These are phyloP conservation scores for Saturnia japonica DNA, from an alignment of 2,888 invertebrate species.

Conservation along the genomic window DNA sequence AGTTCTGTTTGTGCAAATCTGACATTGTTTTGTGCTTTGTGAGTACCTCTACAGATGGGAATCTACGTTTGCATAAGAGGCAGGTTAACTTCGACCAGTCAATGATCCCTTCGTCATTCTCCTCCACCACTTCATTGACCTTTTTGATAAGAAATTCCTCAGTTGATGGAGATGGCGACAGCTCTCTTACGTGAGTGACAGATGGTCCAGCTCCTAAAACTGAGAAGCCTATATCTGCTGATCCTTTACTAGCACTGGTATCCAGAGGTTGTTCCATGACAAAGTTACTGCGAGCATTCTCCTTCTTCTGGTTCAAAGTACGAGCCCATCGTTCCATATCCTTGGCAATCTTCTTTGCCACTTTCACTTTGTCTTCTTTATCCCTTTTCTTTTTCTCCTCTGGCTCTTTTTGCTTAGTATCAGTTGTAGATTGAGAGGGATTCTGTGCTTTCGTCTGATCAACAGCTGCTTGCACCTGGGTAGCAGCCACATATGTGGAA, in stretches of 20 bases:
- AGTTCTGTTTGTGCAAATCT: constrained; percentile 95
- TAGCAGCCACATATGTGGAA: constrained; percentile 83
- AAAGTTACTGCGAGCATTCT: constrained; percentile 77
- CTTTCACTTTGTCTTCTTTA: constrained; percentile 96
- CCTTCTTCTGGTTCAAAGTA: constrained; percentile 97
- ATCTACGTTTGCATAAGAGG: constrained; percentile 96
- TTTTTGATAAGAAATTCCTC: constrained; percentile 71
- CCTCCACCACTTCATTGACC: constrained; percentile 79
- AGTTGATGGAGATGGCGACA: constrained; percentile 59
- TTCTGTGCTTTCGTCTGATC: constrained; percentile 58
- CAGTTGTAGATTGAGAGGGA: constrained; percentile 54
- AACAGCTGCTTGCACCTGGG: constrained; percentile 58
- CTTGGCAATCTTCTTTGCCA: constrained; percentile 98
- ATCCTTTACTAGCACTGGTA: constrained; percentile 84
- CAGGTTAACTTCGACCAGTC: constrained; percentile 96
- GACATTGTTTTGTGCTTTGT: constrained; percentile 96
- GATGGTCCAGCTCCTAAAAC: constrained; percentile 89
- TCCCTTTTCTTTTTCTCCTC: constrained; percentile 86
- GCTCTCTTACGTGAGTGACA: constrained; percentile 62
- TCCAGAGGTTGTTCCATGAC: constrained; percentile 74
- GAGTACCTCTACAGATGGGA: constrained; percentile 93
- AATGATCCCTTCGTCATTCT: constrained; percentile 89
- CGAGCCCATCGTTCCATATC: constrained; percentile 95
- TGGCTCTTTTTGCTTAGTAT: constrained; percentile 64
- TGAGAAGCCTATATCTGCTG: constrained; percentile 96